phyloP scores from a whole-genome alignment of 2,113 vertebrate species.

The Nannospalax galili region DNA sequence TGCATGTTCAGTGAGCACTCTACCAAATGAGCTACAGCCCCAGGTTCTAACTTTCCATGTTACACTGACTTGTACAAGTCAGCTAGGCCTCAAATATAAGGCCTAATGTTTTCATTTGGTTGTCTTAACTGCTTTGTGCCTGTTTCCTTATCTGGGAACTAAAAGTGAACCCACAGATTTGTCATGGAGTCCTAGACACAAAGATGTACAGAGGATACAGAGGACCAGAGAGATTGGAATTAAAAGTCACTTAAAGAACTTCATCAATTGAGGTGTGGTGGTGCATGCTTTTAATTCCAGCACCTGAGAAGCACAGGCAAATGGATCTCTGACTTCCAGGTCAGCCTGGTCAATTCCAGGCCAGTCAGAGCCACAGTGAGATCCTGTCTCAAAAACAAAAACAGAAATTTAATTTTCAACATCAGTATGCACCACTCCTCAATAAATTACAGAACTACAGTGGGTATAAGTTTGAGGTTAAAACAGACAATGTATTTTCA shows the following conservation, averaged over 20 bases:
- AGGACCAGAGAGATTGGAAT: neutral
- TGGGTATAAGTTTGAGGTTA: neutral
- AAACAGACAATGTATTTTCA: neutral
- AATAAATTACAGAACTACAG: neutral
- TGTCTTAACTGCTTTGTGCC: neutral
- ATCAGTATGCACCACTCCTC: neutral
- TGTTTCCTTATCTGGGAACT: neutral
- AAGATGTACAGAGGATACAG: neutral
- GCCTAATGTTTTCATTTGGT: neutral
- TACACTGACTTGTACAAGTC: conserved; percentile 12
- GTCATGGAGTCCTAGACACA: neutral
- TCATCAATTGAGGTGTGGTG: neutral
- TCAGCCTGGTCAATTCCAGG: no score
- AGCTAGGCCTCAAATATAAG: neutral
- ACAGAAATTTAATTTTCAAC: neutral
- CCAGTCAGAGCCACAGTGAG: neutral
- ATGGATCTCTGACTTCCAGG: no score
- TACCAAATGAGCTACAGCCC: no score
- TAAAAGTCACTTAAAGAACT: neutral
- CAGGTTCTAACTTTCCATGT: neutral
- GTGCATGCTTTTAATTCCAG: no score
- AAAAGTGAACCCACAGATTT: neutral
- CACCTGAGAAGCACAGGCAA: no score
- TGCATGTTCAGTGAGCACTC: no score
- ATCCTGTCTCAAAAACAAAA: no score